phyloP scores from a whole-genome alignment of 2,888 invertebrate species.

The Andrena chrysosceles region DNA sequence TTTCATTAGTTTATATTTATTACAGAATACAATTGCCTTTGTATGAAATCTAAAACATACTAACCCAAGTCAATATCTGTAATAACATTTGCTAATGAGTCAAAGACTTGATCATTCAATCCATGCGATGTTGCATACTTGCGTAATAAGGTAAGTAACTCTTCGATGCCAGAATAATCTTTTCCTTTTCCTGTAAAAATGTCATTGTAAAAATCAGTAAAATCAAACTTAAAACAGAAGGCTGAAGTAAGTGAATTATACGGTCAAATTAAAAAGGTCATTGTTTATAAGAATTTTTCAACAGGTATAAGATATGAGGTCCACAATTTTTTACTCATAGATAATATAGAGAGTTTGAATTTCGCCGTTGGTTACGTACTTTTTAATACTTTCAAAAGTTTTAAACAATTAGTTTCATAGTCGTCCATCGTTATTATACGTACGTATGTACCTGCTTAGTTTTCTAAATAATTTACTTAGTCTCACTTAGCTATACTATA shows the following conservation, averaged over 20 bases:
- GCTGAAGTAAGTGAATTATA: too few relatives aligned
- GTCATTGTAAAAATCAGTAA: background rate
- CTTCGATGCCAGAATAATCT: conserved; percentile 53
- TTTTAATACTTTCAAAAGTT: conserved; percentile 52
- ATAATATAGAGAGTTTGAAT: background rate
- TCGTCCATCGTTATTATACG: conserved; percentile 43
- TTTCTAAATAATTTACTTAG: background rate
- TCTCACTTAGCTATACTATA: too few relatives aligned
- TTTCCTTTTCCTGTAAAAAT: conserved; percentile 64
- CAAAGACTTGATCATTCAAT: conserved; percentile 68
- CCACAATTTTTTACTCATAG: background rate
- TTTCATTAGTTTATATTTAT: conserved; percentile 4
- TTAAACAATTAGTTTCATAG: conserved; percentile 33
- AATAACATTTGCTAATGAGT: conserved; percentile 69
- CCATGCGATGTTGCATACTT: conserved; percentile 71
- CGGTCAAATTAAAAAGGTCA: too few relatives aligned
- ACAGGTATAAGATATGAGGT: background rate
- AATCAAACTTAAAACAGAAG: background rate
- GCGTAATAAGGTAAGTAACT: conserved; percentile 63
- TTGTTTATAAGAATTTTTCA: too few relatives aligned
- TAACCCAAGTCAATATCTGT: conserved; percentile 69
- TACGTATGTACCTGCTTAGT: background rate
- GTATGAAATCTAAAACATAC: conserved; percentile 24
- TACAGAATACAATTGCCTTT: background rate
- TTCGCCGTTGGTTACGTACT: conserved; percentile 44